These are phyloP conservation scores for Tetheella fluctuosa DNA, from an alignment of 2,888 invertebrate species.

Conservation along the genomic window DNA sequence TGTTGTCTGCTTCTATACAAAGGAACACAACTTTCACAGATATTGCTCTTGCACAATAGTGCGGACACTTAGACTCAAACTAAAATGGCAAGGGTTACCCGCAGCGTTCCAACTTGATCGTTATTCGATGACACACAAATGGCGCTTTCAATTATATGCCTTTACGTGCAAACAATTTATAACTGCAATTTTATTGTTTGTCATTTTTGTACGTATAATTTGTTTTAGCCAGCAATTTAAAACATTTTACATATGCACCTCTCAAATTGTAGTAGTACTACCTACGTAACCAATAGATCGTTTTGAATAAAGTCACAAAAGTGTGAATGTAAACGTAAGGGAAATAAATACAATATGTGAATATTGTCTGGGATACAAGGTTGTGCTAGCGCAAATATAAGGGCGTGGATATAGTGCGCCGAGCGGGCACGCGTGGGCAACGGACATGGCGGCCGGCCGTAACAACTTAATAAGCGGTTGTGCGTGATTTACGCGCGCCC, in stretches of 20 bases:
- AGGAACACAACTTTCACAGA: slow-evolving; percentile 76
- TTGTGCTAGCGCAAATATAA: slow-evolving; percentile 68
- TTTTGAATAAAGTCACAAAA: no score
- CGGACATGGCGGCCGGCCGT: slow-evolving; percentile 73
- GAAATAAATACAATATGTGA: slow-evolving; percentile 31
- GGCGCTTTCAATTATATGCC: slow-evolving; percentile 20
- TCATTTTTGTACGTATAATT: neutral
- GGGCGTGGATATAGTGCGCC: slow-evolving; percentile 67
- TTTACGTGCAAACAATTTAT: slow-evolving; percentile 4
- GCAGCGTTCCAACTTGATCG: slow-evolving; percentile 18
- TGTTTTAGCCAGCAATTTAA: no score
- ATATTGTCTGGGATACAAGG: slow-evolving; percentile 49
- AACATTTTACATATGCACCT: no score
- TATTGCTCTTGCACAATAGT: slow-evolving; percentile 67
- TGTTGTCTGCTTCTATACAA: slow-evolving; percentile 78
- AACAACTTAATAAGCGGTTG: slow-evolving; percentile 84
- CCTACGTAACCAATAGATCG: no score
- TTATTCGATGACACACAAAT: slow-evolving; percentile 18
- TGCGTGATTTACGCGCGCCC: slow-evolving; percentile 79
- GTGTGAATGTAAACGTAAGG: neutral
- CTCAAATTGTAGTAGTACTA: no score
- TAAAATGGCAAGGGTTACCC: slow-evolving; percentile 44
- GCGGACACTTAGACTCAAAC: slow-evolving; percentile 42
- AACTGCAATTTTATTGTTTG: slow-evolving; percentile 1
- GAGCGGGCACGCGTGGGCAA: slow-evolving; percentile 74